These are phyloP conservation scores for Galaxias olidus DNA, from an alignment of 2,797 vertebrate species.

Conservation along the genomic window DNA sequence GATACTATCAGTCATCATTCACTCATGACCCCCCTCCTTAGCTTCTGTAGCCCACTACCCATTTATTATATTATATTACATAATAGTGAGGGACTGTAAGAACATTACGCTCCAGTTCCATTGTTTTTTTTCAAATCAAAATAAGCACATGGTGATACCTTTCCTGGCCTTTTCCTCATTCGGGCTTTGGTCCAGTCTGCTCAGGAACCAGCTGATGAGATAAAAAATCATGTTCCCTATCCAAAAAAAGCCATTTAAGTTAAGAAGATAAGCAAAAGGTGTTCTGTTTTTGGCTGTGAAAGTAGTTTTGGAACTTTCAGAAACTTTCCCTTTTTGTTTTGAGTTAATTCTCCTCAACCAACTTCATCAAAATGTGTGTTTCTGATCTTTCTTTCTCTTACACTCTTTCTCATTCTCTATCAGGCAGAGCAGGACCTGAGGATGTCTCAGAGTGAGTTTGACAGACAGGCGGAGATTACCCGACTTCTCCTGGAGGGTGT, in stretches of 20 bases:
- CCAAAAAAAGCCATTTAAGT: not conserved
- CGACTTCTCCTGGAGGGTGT: slow-evolving; percentile 94
- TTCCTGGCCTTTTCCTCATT: not conserved
- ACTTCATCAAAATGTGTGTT: not conserved
- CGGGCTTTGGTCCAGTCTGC: no score
- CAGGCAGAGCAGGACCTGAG: slow-evolving; percentile 97
- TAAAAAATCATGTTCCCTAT: not conserved
- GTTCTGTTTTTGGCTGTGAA: slow-evolving; percentile 17
- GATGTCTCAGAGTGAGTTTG: slow-evolving; percentile 97
- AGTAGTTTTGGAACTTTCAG: not conserved
- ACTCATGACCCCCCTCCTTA: no score
- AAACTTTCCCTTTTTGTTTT: not conserved
- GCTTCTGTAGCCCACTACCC: no score
- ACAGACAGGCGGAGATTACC: slow-evolving; percentile 97
- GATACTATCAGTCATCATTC: no score
- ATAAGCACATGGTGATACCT: not conserved
- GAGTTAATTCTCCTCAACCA: not conserved
- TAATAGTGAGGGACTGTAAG: slow-evolving; percentile 7
- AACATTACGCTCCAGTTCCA: not conserved
- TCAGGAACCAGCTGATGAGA: no score
- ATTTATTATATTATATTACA: no score
- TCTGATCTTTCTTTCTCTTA: not conserved
- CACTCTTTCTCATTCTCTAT: slow-evolving; percentile 8
- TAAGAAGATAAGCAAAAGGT: slow-evolving; percentile 37
- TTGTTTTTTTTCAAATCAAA: not conserved